A percentile compares a stretch with the other conserved stretches of the same genome.
phyloP scores from a whole-genome alignment of 35 echinoderm and acorn worm species.

The Anneissia japonica region DNA sequence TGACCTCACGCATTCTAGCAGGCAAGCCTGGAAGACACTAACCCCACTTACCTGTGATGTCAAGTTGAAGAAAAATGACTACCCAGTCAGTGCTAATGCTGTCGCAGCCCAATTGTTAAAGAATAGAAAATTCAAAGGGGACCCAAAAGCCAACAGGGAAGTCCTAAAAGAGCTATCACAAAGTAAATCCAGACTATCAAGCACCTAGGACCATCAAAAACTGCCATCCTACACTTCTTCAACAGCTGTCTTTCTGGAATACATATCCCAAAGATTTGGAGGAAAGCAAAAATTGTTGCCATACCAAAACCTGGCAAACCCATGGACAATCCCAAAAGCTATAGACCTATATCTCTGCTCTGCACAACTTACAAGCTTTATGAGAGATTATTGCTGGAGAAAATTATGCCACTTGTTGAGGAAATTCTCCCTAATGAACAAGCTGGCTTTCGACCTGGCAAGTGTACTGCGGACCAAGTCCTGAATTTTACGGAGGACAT shows the following conservation, averaged over 20 bases:
- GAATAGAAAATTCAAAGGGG: too few relatives aligned
- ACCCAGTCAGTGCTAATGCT: too few relatives aligned
- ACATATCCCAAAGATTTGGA: conserved; percentile 27
- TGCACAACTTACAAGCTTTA: conserved; percentile 39
- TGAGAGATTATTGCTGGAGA: background rate
- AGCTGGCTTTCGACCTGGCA: conserved; percentile 4
- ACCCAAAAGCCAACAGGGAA: too few relatives aligned
- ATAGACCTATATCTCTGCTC: conserved; percentile 41
- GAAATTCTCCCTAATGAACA: background rate
- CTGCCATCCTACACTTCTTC: conserved; percentile 9
- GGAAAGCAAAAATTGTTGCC: conserved; percentile 31
- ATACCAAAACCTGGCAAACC: conserved; percentile 53
- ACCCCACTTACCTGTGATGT: too few relatives aligned
- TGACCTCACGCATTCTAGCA: too few relatives aligned
- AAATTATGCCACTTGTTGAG: background rate
- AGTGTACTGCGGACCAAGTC: conserved; percentile 10
- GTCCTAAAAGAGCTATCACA: too few relatives aligned
- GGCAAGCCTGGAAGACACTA: too few relatives aligned
- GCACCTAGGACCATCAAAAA: too few relatives aligned
- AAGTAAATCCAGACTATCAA: too few relatives aligned
- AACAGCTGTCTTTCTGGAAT: conserved; percentile 4
- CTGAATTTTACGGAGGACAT: conserved; percentile 22
- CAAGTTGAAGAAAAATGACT: too few relatives aligned
- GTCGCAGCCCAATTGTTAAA: too few relatives aligned
- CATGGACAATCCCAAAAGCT: conserved; percentile 24